Percentiles rank a stretch among this genome's conserved stretches.
These are phyloP conservation scores for Tetrao urogallus DNA, from an alignment of 2,113 vertebrate species.

Conservation along the genomic window DNA sequence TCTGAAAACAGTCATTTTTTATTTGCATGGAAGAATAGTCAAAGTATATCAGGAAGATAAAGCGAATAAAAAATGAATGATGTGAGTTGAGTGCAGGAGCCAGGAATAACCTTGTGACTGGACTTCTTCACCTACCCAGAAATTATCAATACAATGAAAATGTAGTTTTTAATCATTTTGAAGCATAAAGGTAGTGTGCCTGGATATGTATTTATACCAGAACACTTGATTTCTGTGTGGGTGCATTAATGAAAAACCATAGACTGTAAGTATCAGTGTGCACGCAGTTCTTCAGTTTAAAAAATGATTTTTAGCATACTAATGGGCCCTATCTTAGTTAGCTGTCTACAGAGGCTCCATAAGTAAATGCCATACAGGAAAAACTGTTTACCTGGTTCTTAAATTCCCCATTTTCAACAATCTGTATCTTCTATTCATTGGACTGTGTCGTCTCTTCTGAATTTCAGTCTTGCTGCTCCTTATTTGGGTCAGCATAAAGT, in stretches of 20 bases:
- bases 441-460: not conserved
- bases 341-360: not conserved
- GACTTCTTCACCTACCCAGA: not conserved
- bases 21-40: not conserved
- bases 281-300: not conserved
- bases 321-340: not conserved
- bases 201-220: not conserved
- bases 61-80: not conserved
- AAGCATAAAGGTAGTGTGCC: not conserved
- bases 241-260: not conserved
- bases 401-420: not conserved
- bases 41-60: not conserved
- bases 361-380: not conserved
- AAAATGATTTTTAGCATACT: not conserved
- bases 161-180: not conserved
- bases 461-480: not conserved
- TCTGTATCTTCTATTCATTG: not conserved
- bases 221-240: not conserved
- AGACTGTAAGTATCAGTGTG: not conserved
- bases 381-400: not conserved
- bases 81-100: not conserved
- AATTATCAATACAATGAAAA: not conserved
- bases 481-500: not conserved
- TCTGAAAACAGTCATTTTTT: constrained; percentile 17
- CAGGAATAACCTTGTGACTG: not conserved